Evolutionary conservation across 2,797 vertebrate genomes (phyloP), one percentile per base, ranked within the genome.

Genomic region (Peromyscus nudipes): DNA sequence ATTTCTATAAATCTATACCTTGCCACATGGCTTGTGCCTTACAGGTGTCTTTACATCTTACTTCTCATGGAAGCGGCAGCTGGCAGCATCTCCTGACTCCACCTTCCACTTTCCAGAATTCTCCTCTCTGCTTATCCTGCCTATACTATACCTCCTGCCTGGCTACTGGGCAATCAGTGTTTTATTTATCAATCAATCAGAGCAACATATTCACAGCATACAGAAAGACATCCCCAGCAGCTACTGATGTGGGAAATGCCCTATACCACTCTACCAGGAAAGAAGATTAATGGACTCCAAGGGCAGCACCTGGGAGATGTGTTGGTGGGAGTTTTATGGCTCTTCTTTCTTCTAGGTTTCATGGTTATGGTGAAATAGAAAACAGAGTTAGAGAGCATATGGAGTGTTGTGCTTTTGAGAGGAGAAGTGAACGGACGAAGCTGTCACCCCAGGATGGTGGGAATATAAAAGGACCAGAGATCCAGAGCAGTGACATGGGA

Each of bases 291-390:
- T 31, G 37, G 25, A 25, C 65, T 62, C n/a, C 21, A 6, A 46
- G 10, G n/a, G 17, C 3, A 43, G 12, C 49, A 23, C 12, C 6
- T 8, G 49, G 0, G 10, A 69, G 37, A 71, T 27, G 31, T 16
- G 16, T 13, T 4, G 1, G 3, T 52, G 46, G 6, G 12, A 69
- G 25, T 25, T 2, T 43, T 64, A 6, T 27, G 21, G 23, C n/a
- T 46, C 29, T 80, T 76, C 19, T 71, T 91, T 89, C 21, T 21
- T 3, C n/a, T 76, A 75, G 69, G 8, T 46, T 91, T 91, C 43
- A 77, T 19, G 75, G 82, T 94, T 91, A 8, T 43, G 43, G 34
- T 91, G 55, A 97, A 89, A 79, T 77, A 40, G 6, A 21, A 83
- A 77, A 40, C 49, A 95, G 49, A 64, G 11, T 37, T 16, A 96